Evolutionary conservation across 2,797 vertebrate genomes (phyloP), one percentile per base, ranked within the genome.

Genomic region (Oryzias dopingdopingensis): DNA sequence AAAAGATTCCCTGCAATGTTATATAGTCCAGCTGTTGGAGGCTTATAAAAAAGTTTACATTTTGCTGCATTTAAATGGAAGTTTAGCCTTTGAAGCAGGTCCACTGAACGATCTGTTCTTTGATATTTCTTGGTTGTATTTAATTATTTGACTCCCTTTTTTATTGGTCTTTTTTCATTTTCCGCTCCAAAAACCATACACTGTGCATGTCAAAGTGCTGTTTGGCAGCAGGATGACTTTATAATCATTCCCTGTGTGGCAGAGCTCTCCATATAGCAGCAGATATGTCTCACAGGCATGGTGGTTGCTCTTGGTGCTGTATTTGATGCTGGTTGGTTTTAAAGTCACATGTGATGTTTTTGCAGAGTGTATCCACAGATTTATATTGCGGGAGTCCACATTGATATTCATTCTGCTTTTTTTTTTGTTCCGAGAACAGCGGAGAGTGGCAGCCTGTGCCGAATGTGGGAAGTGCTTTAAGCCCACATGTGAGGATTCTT

Each of bases 1-100:
- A 67, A 77, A 54, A 77, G 55, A 77, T 62, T 40, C 50, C 67
- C 55, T 54, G 72, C 67, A 81, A 82, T 76, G 52, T 65, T 53
- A 83, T 83, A 71, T 47, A 32, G 55, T 62, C 67, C 37, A 52
- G 42, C 60, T 57, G 56, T 8, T 4, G n/a, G 42, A 15, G 42
- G 14, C 42, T n/a, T 42, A 14, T n/a, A 16, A 1, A n/a, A 23
- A 2, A 72, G 48, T 49, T 55, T 67, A 72, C 16, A 17, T 63
- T 42, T 66, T 61, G 42, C 45, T 64, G 48, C 14, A 54, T 42
- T 49, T 26, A 6, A 26, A 26, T 26, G 26, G 10, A 37, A 12
- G 10, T 37, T 10, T 37, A 37, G 32, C 10, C 32, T 37, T 26
- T 26, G 26, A 26, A 26, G 26, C 26, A 26, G 26, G 10, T 37